These are phyloP conservation scores for Allygus modestus DNA, from an alignment of 2,888 invertebrate genomes.

Conservation along the genomic window DNA sequence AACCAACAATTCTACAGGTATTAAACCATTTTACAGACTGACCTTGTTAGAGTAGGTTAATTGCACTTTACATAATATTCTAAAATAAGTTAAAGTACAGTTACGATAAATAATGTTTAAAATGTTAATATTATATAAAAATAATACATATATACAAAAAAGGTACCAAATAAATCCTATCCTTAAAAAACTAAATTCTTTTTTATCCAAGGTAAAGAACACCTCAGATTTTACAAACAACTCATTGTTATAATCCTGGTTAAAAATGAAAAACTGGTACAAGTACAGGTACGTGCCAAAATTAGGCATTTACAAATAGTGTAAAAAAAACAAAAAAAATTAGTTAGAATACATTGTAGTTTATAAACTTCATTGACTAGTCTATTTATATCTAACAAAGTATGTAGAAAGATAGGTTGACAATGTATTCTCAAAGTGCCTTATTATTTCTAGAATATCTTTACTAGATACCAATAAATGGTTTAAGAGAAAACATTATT, in stretches of 20 bases:
- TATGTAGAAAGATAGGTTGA: no score
- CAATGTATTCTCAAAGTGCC: no score
- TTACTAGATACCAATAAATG: no score
- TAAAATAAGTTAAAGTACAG: constrained; percentile 6
- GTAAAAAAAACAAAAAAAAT: no score
- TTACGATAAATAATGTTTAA: not conserved
- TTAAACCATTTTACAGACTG: not conserved
- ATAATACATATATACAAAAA: constrained; percentile 33
- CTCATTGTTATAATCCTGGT: not conserved
- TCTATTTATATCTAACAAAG: no score
- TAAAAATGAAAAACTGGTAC: not conserved
- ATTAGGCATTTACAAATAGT: not conserved
- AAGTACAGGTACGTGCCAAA: not conserved
- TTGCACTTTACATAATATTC: constrained; percentile 16
- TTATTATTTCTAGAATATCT: no score
- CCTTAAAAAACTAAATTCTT: not conserved
- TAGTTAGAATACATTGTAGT: no score
- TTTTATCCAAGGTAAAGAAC: not conserved
- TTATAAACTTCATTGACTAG: no score
- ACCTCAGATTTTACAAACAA: not conserved
- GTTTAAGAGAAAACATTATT: no score
- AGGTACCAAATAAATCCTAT: not conserved
- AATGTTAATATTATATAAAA: constrained; percentile 26
- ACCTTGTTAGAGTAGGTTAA: not conserved
- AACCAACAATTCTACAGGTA: not conserved